A percentile compares a stretch with the other conserved stretches of the same genome.
phyloP scores from a whole-genome alignment of 1,140 invertebrate species.

The Lordiphosa mommai region DNA sequence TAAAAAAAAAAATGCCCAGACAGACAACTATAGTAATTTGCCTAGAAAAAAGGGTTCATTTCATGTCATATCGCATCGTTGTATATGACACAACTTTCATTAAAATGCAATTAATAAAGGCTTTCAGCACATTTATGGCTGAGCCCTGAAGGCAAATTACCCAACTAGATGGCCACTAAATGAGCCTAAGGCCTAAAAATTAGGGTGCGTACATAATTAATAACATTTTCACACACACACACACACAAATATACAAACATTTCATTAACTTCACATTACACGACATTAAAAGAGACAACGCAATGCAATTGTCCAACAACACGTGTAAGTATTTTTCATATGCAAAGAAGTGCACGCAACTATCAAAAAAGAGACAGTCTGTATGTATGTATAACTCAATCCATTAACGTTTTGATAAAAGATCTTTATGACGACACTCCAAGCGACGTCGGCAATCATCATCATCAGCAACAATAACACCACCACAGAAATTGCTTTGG shows the following conservation, averaged over 20 bases:
- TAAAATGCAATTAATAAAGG: constrained; percentile 75
- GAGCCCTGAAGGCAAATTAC: constrained; percentile 45
- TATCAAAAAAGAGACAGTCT: constrained; percentile 10
- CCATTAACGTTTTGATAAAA: constrained; percentile 79
- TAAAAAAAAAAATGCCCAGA: neutral
- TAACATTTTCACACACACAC: constrained; percentile 55
- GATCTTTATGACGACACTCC: constrained; percentile 79
- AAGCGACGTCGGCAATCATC: constrained; percentile 67
- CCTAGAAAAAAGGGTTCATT: constrained; percentile 34
- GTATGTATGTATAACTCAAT: constrained; percentile 56
- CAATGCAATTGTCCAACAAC: constrained; percentile 48
- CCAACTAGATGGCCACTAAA: constrained; percentile 15
- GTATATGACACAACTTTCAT: constrained; percentile 46
- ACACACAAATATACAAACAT: constrained; percentile 29
- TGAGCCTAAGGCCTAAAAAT: constrained; percentile 29
- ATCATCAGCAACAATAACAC: constrained; percentile 57
- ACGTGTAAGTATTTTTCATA: constrained; percentile 35
- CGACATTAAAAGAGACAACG: constrained; percentile 10
- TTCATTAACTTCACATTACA: constrained; percentile 69
- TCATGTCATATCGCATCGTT: neutral
- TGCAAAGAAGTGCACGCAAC: constrained; percentile 42
- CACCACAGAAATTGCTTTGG: constrained; percentile 59
- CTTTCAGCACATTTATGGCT: constrained; percentile 64
- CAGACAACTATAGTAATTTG: constrained; percentile 10
- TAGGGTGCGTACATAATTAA: constrained; percentile 73